phyloP scores from a whole-genome alignment of 2,797 vertebrate genomes.

The Bradypus variegatus region DNA sequence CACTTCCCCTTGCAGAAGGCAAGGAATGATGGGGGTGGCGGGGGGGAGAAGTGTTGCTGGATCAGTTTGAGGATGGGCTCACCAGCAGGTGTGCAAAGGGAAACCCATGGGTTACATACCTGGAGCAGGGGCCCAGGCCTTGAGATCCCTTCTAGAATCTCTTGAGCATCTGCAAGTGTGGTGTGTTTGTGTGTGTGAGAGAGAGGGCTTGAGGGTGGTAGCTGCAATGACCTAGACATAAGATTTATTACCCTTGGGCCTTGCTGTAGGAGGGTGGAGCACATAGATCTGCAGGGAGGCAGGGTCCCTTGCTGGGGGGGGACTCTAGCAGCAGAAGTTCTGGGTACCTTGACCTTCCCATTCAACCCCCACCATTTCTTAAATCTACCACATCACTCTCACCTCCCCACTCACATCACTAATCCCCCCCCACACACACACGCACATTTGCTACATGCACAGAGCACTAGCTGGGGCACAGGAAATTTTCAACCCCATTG shows the following conservation, averaged over 20 bases:
- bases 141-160: not conserved
- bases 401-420: not conserved
- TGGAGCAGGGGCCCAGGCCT: not conserved
- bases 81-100: not conserved
- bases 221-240: not conserved
- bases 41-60: not conserved
- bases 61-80: not conserved
- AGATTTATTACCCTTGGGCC: not conserved
- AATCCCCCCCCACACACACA: not conserved
- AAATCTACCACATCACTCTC: too few relatives aligned
- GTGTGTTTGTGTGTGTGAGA: not conserved
- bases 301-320: not conserved
- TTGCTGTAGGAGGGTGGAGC: not conserved
- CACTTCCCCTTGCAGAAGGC: slow-evolving; percentile 7
- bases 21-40: not conserved
- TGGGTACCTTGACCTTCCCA: not conserved
- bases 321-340: not conserved
- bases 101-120: not conserved
- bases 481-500: not conserved
- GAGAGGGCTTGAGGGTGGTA: too few relatives aligned
- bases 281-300: not conserved
- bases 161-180: not conserved
- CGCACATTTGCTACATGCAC: not conserved
- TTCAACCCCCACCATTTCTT: not conserved
- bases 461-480: too few relatives aligned